Evolutionary conservation across 2,797 vertebrate genomes (phyloP).

Genomic region (Enteromius fasciolatus): DNA sequence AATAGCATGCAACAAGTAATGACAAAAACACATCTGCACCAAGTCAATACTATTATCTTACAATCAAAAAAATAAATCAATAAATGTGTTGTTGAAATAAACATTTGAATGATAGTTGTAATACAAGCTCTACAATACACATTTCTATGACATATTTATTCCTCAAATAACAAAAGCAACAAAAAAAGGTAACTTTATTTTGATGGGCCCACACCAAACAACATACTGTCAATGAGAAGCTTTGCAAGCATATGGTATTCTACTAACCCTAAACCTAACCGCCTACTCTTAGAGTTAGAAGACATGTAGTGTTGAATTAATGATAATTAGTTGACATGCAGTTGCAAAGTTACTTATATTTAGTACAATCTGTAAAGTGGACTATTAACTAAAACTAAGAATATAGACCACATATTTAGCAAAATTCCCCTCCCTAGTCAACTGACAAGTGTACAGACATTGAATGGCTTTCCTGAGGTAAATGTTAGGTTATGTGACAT

Average conservation of each 20-base stretch:
- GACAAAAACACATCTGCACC: neutral
- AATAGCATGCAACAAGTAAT: neutral
- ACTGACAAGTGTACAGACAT: neutral
- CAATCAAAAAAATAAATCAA: neutral
- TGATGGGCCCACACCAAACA: no score
- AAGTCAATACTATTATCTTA: neutral
- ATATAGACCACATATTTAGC: neutral
- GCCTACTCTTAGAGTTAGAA: no score
- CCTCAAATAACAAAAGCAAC: neutral
- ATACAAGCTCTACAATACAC: neutral
- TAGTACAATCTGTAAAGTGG: no score
- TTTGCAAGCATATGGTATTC: no score
- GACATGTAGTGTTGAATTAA: no score
- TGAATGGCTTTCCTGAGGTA: neutral
- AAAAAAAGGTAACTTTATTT: neutral
- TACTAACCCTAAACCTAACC: no score
- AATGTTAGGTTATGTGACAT: neutral
- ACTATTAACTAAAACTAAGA: neutral
- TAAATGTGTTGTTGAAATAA: neutral
- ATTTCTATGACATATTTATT: neutral
- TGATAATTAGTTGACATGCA: no score
- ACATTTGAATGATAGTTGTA: neutral
- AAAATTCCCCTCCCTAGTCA: neutral
- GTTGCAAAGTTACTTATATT: no score
- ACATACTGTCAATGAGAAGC: no score